These are phyloP conservation scores for Phyllotis vaccarum DNA, from an alignment of 2,797 vertebrate species.

Conservation along the genomic window DNA sequence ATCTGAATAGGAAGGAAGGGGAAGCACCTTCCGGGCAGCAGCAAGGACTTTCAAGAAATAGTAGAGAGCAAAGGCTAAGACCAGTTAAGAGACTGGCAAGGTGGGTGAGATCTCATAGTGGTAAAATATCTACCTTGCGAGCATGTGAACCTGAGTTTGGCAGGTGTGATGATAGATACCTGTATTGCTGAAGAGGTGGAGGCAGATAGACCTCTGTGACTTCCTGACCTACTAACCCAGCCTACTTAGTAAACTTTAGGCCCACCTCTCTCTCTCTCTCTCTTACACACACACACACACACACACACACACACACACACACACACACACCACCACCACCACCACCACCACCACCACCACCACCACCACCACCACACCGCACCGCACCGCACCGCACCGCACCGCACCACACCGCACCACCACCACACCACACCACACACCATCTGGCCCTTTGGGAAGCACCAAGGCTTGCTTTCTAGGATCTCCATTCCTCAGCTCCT, in stretches of 20 bases:
- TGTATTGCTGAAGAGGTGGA: not conserved
- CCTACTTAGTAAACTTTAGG: not conserved
- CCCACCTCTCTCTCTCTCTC: too few species aligned
- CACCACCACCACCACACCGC: too few species aligned
- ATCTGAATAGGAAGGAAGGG: not conserved
- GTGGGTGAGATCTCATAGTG: not conserved
- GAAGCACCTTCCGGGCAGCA: not conserved
- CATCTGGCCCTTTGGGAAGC: fast-evolving
- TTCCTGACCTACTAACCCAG: not conserved
- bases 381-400: not conserved
- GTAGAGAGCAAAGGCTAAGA: not conserved
- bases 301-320: not conserved
- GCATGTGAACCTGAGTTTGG: not conserved
- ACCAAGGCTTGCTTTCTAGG: not conserved
- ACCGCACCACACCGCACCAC: not conserved
- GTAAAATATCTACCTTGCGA: not conserved
- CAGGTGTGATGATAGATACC: not conserved
- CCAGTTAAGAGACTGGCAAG: not conserved
- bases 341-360: not conserved
- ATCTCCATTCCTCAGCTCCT: not conserved
- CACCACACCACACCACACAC: not conserved
- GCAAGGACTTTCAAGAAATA: not conserved
- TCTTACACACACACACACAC: too few species aligned
- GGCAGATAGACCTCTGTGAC: not conserved
- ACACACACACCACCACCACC: not conserved